These are phyloP conservation scores for Rhodeus uyekii DNA, from an alignment of 2,797 vertebrate genomes.

Conservation along the genomic window DNA sequence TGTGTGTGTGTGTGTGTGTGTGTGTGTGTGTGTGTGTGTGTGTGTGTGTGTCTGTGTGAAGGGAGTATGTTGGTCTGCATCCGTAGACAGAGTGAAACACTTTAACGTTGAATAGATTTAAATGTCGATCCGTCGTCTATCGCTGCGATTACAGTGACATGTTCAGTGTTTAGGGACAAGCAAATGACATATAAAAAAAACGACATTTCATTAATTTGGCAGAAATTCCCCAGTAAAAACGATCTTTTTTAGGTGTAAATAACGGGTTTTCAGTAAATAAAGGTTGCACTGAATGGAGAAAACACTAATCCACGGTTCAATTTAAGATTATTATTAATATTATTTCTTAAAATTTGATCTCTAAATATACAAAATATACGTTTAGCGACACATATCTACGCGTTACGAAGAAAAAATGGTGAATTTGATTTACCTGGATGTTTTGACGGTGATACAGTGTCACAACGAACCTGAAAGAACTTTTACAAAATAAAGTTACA, in stretches of 20 bases:
- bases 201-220: not conserved
- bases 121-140: not conserved
- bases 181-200: not conserved
- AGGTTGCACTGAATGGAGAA: not conserved
- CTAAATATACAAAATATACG: not conserved
- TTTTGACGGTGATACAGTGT: conserved; percentile 65
- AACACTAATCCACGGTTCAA: not conserved
- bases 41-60: too few species aligned
- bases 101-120: not conserved
- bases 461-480: conserved; percentile 72
- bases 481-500: not conserved
- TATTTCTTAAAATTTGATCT: not conserved
- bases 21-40: too few species aligned
- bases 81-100: not conserved
- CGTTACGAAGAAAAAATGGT: not conserved
- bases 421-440: conserved; percentile 75
- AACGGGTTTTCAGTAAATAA: not conserved
- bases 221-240: not conserved
- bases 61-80: not conserved
- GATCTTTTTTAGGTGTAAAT: not conserved
- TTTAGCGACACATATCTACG: not conserved
- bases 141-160: not conserved
- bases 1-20: too few species aligned
- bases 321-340: too few species aligned
- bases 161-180: not conserved